Evolutionary conservation across 2,797 vertebrate genomes (phyloP), one percentile per base, ranked within the genome.

Genomic region (Crocodylus rhombifer): DNA sequence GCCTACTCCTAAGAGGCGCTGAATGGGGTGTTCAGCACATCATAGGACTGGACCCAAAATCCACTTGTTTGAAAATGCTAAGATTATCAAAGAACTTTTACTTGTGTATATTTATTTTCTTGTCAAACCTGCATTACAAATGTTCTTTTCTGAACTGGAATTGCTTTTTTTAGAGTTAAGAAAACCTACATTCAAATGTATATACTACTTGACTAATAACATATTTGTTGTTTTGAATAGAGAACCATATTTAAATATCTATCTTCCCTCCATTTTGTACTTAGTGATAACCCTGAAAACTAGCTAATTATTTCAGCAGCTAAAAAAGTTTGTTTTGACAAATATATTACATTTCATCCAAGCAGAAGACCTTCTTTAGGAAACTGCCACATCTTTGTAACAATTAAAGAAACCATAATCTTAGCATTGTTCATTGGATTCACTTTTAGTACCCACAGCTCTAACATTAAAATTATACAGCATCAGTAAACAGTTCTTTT

Each of bases 401-500:
- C 57, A 67, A 90, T 87, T 55, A 90, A 88, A 51, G 92, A 96
- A 95, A 91, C 26, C 26, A 92, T 91, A 95, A 94, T 81, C 88
- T 57, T 93, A 93, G 90, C 77, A 88, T 97, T 95, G 90, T 84
- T 96, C 30, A 80, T 55, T 74, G 91, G 73, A 89, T 83, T 77
- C 42, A 56, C 91, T 94, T 92, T 88, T 91, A 92, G 79, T 90
- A 96, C 28, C n/a, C 93, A 96, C 20, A 87, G 79, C 78, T 96
- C 94, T n/a, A 97, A 92, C 95, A 95, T 87, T 96, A 96, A 97
- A 95, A 94, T 89, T 16, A 94, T 87, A 96, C 82, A 93, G 80
- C 82, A 94, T 95, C 77, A 89, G 28, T 73, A 92, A 87, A 91
- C 58, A 93, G 23, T 82, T 92, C 86, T 95, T 92, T 77, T 91